Conservation (phyloP, 2,797 vertebrate genomes). For the Euphonia xanthogaster region DNA sequence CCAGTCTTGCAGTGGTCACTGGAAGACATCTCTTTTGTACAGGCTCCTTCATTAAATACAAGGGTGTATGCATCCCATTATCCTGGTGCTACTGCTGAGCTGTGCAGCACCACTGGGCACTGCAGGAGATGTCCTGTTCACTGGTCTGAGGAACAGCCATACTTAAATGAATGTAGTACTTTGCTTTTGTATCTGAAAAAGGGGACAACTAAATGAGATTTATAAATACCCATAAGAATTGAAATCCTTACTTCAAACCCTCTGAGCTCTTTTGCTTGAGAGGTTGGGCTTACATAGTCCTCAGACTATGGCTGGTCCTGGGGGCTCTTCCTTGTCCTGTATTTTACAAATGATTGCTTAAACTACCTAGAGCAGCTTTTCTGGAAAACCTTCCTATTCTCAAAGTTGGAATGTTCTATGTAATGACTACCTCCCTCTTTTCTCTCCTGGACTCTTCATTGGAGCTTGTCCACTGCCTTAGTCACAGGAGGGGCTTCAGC, state of each 20-base stretch:
- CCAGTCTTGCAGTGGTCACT: neutral
- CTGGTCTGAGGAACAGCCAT: neutral
- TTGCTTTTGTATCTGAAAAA: neutral
- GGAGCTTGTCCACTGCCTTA: neutral
- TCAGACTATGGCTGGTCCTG: neutral
- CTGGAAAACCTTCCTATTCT: neutral
- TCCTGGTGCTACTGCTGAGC: neutral
- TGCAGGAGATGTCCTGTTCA: neutral
- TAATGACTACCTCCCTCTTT: neutral
- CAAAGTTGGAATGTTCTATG: accelerated
- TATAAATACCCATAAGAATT: neutral
- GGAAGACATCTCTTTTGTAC: neutral
- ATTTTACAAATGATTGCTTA: neutral
- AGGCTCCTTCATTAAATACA: neutral
- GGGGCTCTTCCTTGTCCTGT: neutral
- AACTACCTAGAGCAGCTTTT: neutral
- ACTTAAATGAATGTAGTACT: neutral
- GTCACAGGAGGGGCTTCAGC: neutral
- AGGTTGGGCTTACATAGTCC: neutral
- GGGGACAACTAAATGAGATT: neutral
- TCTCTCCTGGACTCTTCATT: neutral
- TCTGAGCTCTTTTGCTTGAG: neutral
- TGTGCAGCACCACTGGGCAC: neutral
- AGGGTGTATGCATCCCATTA: neutral
- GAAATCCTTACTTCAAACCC: neutral